These are phyloP conservation scores for Drosophila aldrichi DNA, from an alignment of 2,888 invertebrate genomes.

Conservation along the genomic window DNA sequence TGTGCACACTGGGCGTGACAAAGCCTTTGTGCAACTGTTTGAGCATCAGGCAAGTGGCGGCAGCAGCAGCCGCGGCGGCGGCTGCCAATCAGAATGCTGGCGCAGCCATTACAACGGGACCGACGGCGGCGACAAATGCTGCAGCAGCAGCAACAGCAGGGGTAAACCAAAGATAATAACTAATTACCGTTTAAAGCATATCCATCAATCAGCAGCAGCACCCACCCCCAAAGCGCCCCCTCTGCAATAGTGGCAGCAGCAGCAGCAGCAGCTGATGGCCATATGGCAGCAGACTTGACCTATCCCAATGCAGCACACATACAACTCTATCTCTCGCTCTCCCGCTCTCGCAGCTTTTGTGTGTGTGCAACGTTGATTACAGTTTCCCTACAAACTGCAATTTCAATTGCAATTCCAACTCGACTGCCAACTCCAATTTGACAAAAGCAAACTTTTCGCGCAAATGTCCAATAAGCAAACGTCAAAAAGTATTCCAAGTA, in stretches of 20 bases:
- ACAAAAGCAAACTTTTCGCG: slow-evolving; percentile 37
- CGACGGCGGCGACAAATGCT: slow-evolving; percentile 65
- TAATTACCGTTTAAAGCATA: slow-evolving; percentile 17
- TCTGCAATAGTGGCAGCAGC: slow-evolving; percentile 23
- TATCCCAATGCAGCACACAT: slow-evolving; percentile 63
- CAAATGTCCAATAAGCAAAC: slow-evolving; percentile 52
- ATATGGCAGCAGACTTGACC: slow-evolving; percentile 76
- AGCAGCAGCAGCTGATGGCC: slow-evolving; percentile 60
- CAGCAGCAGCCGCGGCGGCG: slow-evolving; percentile 83
- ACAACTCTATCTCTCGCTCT: slow-evolving; percentile 9
- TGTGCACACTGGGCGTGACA: slow-evolving; percentile 86
- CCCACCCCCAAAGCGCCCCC: slow-evolving; percentile 34
- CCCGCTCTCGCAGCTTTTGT: slow-evolving; percentile 18
- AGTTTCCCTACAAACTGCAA: slow-evolving; percentile 41
- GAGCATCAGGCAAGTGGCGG: slow-evolving; percentile 85
- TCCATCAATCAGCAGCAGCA: slow-evolving; percentile 13
- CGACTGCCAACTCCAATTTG: slow-evolving; percentile 47
- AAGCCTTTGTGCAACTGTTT: slow-evolving; percentile 86
- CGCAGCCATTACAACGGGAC: slow-evolving; percentile 80
- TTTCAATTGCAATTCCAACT: slow-evolving; percentile 48
- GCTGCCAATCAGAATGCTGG: slow-evolving; percentile 72
- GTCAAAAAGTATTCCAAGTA: slow-evolving; percentile 54
- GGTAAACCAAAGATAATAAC: slow-evolving; percentile 70
- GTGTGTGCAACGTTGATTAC: slow-evolving; percentile 45
- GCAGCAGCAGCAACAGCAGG: slow-evolving; percentile 59